Evolutionary conservation across 2,888 invertebrate genomes (phyloP).

Genomic region (Lasiommata megera): DNA sequence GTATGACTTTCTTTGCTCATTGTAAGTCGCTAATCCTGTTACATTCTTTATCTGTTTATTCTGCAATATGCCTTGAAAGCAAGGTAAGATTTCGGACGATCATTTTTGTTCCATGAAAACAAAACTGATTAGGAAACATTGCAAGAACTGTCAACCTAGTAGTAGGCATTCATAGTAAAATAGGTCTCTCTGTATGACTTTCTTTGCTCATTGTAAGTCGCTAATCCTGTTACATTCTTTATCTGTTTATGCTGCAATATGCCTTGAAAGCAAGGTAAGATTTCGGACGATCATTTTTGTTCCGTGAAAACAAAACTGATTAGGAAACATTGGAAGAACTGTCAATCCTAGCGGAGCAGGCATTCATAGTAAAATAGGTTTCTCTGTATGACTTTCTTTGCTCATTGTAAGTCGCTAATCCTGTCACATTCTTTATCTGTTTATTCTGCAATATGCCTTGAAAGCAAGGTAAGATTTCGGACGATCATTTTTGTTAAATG

Average conservation of each 20-base stretch:
- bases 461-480: constrained; percentile 50
- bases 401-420: constrained; percentile 52
- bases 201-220: no score
- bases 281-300: no score
- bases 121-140: no score
- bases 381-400: background rate
- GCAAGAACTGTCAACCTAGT: no score
- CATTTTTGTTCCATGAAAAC: no score
- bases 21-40: constrained; percentile 62
- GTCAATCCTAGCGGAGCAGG: background rate
- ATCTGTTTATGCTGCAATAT: constrained; percentile 29
- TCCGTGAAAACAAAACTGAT: no score
- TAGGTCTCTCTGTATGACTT: no score
- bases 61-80: constrained; percentile 44
- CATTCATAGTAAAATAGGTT: background rate
- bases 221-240: no score
- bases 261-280: constrained; percentile 51
- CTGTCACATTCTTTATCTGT: constrained; percentile 43
- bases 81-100: constrained; percentile 47
- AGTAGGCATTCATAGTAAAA: no score
- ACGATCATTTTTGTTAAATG: constrained; percentile 40
- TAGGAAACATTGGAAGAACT: no score
- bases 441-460: constrained; percentile 38
- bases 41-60: constrained; percentile 27
- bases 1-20: background rate